A percentile compares a stretch with the other conserved stretches of the same genome.
phyloP scores from a whole-genome alignment of 2,888 invertebrate species.

The Merodon equestris region DNA sequence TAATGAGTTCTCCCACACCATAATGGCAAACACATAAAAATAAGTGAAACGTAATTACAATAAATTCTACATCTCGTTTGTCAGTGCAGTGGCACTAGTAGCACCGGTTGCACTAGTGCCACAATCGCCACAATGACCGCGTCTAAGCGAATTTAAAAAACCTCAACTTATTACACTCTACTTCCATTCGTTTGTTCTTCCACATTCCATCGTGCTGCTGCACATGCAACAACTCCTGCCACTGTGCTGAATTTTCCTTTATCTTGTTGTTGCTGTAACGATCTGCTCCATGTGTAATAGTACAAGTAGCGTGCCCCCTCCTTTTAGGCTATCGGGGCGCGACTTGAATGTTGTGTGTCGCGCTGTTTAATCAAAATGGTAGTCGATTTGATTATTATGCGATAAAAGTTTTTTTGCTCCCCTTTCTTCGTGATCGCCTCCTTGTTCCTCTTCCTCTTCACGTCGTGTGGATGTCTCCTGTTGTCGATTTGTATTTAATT shows the following conservation, averaged over 20 bases:
- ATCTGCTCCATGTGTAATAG: conserved; percentile 2
- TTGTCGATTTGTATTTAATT: conserved; percentile 21
- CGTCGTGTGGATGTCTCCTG: conserved; percentile 8
- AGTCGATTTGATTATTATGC: conserved; percentile 61
- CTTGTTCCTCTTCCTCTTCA: conserved; percentile 26
- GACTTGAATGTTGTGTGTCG: conserved; percentile 53
- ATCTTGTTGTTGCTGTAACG: background rate
- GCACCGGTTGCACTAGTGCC: too few relatives aligned
- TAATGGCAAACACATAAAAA: too few relatives aligned
- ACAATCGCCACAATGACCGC: background rate
- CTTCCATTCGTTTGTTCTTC: conserved; percentile 3
- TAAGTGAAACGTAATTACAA: conserved; percentile 30
- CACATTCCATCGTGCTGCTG: conserved; percentile 1
- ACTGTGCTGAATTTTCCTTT: too few relatives aligned
- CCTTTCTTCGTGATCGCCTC: conserved; percentile 7
- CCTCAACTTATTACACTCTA: conserved; percentile 6
- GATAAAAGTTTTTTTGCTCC: conserved; percentile 32
- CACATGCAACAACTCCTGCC: conserved; percentile 1
- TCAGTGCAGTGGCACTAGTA: too few relatives aligned
- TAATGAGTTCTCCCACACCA: conserved; percentile 28
- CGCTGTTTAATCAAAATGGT: conserved; percentile 60
- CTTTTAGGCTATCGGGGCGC: conserved; percentile 52
- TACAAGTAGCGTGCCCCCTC: conserved; percentile 1
- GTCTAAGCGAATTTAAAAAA: conserved; percentile 17
- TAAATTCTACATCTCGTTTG: background rate